Evolutionary conservation across 2,113 vertebrate species (phyloP).

Genomic region (Chloropsis hardwickii): DNA sequence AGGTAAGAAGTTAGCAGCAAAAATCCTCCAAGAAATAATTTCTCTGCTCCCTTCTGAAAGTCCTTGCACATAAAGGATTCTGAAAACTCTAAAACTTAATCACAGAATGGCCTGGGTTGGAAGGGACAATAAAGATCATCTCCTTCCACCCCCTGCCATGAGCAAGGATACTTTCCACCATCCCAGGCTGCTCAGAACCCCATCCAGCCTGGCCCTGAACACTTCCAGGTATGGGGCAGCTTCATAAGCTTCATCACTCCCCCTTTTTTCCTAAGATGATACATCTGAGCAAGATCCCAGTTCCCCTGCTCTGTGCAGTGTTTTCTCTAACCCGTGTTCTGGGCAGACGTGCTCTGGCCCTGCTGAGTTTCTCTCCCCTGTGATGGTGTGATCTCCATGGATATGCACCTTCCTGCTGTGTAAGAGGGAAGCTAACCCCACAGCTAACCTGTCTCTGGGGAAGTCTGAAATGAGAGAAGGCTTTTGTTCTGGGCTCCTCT

Average conservation of each 20-base stretch:
- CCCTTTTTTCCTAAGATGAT: not conserved
- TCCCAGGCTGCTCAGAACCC: not conserved
- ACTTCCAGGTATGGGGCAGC: not conserved
- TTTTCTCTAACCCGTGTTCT: not conserved
- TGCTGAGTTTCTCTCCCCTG: not conserved
- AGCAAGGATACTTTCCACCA: not conserved
- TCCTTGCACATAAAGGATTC: not conserved
- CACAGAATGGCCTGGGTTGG: not conserved
- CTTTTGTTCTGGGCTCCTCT: not conserved
- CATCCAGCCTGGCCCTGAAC: accelerated
- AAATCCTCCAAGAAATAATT: not conserved
- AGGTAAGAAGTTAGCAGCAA: not conserved
- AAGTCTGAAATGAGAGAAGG: not conserved
- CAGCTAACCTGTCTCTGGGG: not conserved
- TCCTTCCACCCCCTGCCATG: not conserved
- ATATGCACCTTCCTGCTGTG: not conserved
- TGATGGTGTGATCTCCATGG: not conserved
- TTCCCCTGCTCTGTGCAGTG: not conserved
- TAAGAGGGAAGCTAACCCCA: not conserved
- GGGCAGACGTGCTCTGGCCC: not conserved
- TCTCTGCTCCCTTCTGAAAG: not conserved
- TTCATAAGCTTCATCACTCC: not conserved
- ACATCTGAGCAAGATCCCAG: not conserved
- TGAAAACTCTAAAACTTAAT: not conserved
- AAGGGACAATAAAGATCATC: not conserved